Percentiles rank a stretch among this genome's conserved stretches.
Conservation (phyloP, 1,140 invertebrate species). For the Phymorhynchus buccinoides region DNA sequence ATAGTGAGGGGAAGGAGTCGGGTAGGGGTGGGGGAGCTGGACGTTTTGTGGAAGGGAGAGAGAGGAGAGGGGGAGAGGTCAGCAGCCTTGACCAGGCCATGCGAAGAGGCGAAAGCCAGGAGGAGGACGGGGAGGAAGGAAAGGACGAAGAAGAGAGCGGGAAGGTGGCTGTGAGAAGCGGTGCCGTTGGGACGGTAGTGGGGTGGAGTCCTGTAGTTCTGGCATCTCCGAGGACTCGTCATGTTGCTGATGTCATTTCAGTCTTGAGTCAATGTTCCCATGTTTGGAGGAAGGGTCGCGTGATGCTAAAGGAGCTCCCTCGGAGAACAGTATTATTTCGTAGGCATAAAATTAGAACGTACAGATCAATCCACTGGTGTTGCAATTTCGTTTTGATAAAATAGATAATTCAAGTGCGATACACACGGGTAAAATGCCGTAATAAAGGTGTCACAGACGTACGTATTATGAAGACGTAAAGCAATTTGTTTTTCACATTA, state of each 20-base stretch:
- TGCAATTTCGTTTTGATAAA: too few species aligned
- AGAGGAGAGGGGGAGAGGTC: neutral
- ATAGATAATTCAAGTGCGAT: too few species aligned
- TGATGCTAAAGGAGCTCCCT: too few species aligned
- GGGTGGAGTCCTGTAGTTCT: neutral
- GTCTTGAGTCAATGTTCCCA: neutral
- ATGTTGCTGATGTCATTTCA: neutral
- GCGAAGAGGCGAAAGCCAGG: neutral
- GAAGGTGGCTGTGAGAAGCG: neutral
- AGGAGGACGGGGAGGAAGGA: neutral
- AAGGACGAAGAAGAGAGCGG: neutral
- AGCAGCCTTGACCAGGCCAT: constrained; percentile 32
- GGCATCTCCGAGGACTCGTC: neutral
- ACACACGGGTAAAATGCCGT: too few species aligned
- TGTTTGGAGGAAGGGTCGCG: neutral
- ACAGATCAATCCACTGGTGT: too few species aligned
- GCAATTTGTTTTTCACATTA: too few species aligned
- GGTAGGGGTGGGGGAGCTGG: neutral
- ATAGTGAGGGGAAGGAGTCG: constrained; percentile 44
- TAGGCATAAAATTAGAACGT: too few species aligned
- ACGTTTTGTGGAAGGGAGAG: neutral
- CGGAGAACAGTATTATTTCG: too few species aligned
- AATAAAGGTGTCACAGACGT: too few species aligned
- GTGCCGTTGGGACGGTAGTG: neutral
- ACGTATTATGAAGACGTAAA: too few species aligned